A percentile compares a stretch with the other conserved stretches of the same genome.
phyloP scores from a whole-genome alignment of 2,113 vertebrate genomes.

The Tychaedon coryphoeus region DNA sequence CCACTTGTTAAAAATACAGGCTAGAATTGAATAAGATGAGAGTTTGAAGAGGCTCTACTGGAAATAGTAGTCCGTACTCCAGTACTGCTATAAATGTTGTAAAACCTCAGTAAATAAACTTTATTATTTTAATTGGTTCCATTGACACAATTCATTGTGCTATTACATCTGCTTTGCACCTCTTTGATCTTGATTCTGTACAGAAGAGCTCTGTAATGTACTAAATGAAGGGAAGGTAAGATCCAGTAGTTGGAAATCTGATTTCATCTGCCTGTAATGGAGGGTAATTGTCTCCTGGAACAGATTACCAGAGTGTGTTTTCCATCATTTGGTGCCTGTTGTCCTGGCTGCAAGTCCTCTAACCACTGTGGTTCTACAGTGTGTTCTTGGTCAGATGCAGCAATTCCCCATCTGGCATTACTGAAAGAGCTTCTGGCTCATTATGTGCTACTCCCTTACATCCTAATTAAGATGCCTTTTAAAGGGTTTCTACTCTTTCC shows the following conservation, averaged over 20 bases:
- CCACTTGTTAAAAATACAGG: neutral
- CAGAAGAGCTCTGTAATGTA: neutral
- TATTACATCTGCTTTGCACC: neutral
- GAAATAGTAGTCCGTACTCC: neutral
- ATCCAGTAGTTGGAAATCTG: neutral
- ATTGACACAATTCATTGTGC: neutral
- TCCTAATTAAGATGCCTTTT: neutral
- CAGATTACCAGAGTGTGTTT: neutral
- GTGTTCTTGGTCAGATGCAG: neutral
- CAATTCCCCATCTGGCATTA: neutral
- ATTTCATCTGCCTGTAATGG: neutral
- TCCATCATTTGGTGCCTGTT: neutral
- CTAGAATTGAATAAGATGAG: neutral
- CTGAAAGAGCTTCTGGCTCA: neutral
- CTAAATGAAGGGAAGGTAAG: neutral
- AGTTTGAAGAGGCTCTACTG: neutral
- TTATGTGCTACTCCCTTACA: neutral
- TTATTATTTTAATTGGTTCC: neutral
- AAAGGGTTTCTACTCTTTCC: neutral
- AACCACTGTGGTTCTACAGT: neutral
- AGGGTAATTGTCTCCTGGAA: neutral
- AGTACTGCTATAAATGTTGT: neutral
- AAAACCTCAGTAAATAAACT: neutral
- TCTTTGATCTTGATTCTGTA: conserved; percentile 6
- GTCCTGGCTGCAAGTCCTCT: neutral